Base-by-base conservation (phyloP, 1,140 invertebrate genomes). In the Wiebesia pumilae region DNA sequence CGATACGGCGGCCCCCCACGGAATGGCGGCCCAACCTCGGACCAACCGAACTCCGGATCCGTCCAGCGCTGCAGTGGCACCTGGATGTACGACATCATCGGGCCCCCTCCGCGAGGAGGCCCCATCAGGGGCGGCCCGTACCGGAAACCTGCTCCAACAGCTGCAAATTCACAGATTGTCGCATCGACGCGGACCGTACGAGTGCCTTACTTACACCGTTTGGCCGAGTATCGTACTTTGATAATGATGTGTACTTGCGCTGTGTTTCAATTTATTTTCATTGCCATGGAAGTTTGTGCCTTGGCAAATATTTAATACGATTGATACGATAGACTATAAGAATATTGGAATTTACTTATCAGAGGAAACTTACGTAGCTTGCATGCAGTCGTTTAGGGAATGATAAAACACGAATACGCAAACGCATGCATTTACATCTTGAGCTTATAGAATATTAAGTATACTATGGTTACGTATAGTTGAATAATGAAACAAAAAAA, bases 1-100 rank as follows among this genome's bases (percentile, higher is more conserved):
- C 93, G 91, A 58, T 88, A 87, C 0, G 91, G 33, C 10, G 87
- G 84, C 30, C 90, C 65, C 81, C 80, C 3, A 10, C 73, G 35
- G 30, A 78, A n/a, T 0, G 75, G 58, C 4, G 75, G 58, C 4
- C n/a, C 30, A 12, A 21, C 33, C 7, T 58, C n/a, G 4, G n/a
- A 9, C 81, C 65, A 73, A 0, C 21, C 33, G 30, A 33, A 14
- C 9, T 84, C 75, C 38, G 73, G 30, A 1, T 81, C 84, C 0
- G 67, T 27, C 85, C 85, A 86, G 16, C 69, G 58, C 9, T 73
- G 80, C 0, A 78, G 2, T 14, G 85, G 85, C 27, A 10, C 1
- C 19, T 4, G 62, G 14, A n/a, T 16, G 35, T 62, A 47, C 19
- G 33, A 16, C 51, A 30, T 65, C 51, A 75, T 40, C n/a, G 33